Conservation (phyloP, 2,888 invertebrate genomes). For the Panorpa germanica region DNA sequence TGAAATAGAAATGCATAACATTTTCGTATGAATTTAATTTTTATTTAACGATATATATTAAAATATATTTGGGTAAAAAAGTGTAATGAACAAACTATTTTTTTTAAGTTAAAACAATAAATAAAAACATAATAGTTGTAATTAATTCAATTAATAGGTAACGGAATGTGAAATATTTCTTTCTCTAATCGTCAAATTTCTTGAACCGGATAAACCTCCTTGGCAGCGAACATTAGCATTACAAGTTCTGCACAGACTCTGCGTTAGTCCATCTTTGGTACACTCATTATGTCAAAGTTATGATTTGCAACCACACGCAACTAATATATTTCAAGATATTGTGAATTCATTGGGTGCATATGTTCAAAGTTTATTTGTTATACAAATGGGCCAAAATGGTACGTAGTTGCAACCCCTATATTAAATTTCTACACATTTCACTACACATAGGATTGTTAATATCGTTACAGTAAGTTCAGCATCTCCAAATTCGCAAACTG, state of each 20-base stretch:
- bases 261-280: slow-evolving; percentile 65
- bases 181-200: slow-evolving; percentile 88
- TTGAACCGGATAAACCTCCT: slow-evolving; percentile 89
- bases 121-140: slow-evolving; percentile 3
- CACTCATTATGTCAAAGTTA: slow-evolving; percentile 89
- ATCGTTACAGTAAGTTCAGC: background rate
- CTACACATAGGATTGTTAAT: background rate
- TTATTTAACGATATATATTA: background rate
- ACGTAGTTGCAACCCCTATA: background rate
- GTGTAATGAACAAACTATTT: slow-evolving; percentile 2
- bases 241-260: slow-evolving; percentile 90
- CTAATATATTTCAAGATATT: slow-evolving; percentile 87
- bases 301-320: slow-evolving; percentile 85
- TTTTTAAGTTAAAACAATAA: slow-evolving; percentile 5
- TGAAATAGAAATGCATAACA: slow-evolving; percentile 9
- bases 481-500: slow-evolving; percentile 8
- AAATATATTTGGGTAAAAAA: too few relatives aligned
- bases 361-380: slow-evolving; percentile 78
- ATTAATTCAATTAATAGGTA: slow-evolving; percentile 33
- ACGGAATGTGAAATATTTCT: slow-evolving; percentile 98
- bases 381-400: slow-evolving; percentile 2
- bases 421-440: background rate
- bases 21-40: slow-evolving; percentile 8
- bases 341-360: slow-evolving; percentile 86
- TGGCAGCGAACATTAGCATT: slow-evolving; percentile 93